Percentiles rank a stretch among this genome's conserved stretches.
These are phyloP conservation scores for Morpho deidamia DNA, from an alignment of 2,888 invertebrate species.

Conservation along the genomic window DNA sequence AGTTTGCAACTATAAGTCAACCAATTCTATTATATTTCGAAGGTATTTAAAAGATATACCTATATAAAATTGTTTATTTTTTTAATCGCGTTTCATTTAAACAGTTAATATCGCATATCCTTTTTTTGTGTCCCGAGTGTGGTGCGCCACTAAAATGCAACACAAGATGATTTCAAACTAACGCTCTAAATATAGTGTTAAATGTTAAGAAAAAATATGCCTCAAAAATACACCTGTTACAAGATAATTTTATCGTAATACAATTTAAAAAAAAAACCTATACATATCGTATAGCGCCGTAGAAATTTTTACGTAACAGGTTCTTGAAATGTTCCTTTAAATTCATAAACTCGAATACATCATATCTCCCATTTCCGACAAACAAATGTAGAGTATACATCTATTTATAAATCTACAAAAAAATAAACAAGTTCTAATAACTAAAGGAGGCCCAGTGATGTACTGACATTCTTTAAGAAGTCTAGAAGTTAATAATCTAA, in stretches of 20 bases:
- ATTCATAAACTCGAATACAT: constrained; percentile 29
- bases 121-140: not conserved
- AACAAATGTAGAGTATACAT: constrained; percentile 31
- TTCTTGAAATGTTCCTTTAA: constrained; percentile 19
- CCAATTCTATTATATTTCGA: too few species aligned
- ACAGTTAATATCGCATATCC: not conserved
- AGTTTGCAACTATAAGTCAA: too few species aligned
- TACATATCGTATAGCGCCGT: not conserved
- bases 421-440: constrained; percentile 35
- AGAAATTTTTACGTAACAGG: constrained; percentile 12
- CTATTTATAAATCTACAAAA: constrained; percentile 42
- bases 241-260: constrained; percentile 14
- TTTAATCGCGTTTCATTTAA: too few species aligned
- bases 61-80: too few species aligned
- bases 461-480: constrained; percentile 7
- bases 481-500: too few species aligned
- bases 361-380: constrained; percentile 38
- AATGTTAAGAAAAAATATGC: constrained; percentile 34
- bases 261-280: constrained; percentile 4
- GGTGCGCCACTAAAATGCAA: constrained; percentile 19
- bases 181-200: constrained; percentile 28
- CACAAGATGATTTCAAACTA: constrained; percentile 40
- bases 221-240: constrained; percentile 13
- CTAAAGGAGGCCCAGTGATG: constrained; percentile 28
- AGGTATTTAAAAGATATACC: too few species aligned